Base-by-base conservation (phyloP, 2,888 invertebrate species). In the Endotricha flammealis region DNA sequence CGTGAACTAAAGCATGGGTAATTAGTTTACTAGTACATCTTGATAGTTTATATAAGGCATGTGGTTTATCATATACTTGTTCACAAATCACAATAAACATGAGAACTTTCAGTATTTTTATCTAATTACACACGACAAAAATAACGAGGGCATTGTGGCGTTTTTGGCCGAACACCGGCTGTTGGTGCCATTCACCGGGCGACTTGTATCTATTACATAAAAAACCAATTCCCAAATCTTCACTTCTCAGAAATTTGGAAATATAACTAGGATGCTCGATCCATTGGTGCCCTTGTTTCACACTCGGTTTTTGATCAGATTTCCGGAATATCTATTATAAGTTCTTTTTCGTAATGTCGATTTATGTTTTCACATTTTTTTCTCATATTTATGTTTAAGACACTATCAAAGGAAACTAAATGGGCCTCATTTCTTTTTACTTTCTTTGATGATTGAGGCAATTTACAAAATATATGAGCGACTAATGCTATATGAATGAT, bases 101-200 rank as follows among this genome's bases (percentile, higher is more conserved):
- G 20, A 20, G 6, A 20, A 20, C n/a, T 20, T 20, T 20, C 20
- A 7, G 20, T 20, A 20, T 20, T 25, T 22, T 22, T 9, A 20
- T 20, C 28, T 34, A 34, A 29, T 29, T 32, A 33, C 24, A 33
- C 29, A 22, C 16, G 14, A 27, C 24, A 22, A 25, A 34, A 20
- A 30, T 27, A 46, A 41, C 14, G 44, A 38, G 44, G 44, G 29
- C 44, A 39, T 41, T 34, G 36, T 24, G 27, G 17, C 11, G 28
- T 28, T 37, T 33, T 36, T 24, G 32, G 32, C 38, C 12, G 12
- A 17, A 3, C 10, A 25, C 16, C 47, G 42, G 44, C 44, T 48
- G 47, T 29, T 9, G n/a, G 34, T 33, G 44, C 25, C 47, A 41
- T 35, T 48, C 42, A 44, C 28, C 20, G 20, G 11, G 17, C 36